Conservation (phyloP, 2,797 vertebrate species). For the Pantherophis vulpinus region DNA sequence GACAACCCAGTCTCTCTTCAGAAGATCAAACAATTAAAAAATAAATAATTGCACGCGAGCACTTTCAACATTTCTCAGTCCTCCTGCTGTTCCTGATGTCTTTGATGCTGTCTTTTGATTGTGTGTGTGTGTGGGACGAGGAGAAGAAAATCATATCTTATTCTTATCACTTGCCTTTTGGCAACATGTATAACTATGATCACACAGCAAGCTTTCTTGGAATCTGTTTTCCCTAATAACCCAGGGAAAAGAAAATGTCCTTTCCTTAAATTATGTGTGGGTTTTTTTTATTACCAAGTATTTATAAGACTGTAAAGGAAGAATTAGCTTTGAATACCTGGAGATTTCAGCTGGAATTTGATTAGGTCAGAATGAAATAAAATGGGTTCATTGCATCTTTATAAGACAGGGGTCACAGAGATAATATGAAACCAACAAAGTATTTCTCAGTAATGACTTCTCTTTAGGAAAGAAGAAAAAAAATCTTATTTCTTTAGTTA, state of each 20-base stretch:
- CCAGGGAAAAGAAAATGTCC: constrained; percentile 22
- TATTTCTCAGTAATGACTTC: neutral
- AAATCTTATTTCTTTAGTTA: neutral
- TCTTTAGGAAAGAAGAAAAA: neutral
- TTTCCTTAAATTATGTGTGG: constrained; percentile 11
- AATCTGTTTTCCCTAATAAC: constrained; percentile 15
- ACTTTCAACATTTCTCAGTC: constrained; percentile 40
- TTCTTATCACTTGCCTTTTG: neutral
- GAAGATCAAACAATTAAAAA: constrained; percentile 63
- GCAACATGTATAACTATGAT: constrained; percentile 29
- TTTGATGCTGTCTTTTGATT: constrained; percentile 42
- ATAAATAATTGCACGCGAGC: constrained; percentile 40
- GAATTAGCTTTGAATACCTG: constrained; percentile 5
- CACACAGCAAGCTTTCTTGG: constrained; percentile 30
- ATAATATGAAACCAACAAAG: neutral
- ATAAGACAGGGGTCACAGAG: constrained; percentile 15
- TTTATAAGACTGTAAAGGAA: constrained; percentile 42
- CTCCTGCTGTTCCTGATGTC: constrained; percentile 32
- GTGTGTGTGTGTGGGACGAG: neutral
- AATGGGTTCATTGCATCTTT: constrained; percentile 22
- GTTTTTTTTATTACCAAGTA: constrained; percentile 5
- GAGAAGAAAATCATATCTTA: neutral
- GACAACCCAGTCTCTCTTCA: constrained; percentile 37
- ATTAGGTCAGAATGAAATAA: constrained; percentile 40
- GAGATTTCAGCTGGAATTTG: constrained; percentile 32